A percentile compares a stretch with the other conserved stretches of the same genome.
Conservation (phyloP, 2,113 vertebrate genomes). For the Amblyornis subalaris region DNA sequence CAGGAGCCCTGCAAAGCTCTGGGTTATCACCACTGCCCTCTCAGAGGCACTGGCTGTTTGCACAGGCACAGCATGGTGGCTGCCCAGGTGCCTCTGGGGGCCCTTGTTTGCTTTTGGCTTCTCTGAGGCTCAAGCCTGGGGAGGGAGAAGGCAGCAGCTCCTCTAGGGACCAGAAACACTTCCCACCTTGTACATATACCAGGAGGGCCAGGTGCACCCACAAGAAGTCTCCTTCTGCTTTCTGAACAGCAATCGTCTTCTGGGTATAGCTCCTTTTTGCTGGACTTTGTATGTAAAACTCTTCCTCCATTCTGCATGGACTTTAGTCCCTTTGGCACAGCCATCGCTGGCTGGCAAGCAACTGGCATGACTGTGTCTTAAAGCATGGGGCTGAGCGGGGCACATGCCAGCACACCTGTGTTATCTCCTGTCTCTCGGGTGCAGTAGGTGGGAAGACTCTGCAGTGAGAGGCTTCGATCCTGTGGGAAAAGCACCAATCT, state of each 20-base stretch:
- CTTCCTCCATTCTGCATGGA: rapidly evolving
- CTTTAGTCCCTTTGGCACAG: neutral
- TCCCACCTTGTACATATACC: neutral
- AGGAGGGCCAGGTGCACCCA: neutral
- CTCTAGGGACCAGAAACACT: neutral
- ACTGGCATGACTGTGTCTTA: neutral
- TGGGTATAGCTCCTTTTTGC: neutral
- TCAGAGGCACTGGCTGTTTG: neutral
- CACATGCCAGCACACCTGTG: neutral
- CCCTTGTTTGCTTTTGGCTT: neutral
- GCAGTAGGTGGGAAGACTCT: neutral
- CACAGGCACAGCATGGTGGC: neutral
- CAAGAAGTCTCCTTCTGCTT: neutral
- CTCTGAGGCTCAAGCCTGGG: neutral
- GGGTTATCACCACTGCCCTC: neutral
- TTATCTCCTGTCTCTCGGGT: neutral
- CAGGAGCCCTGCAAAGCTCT: neutral
- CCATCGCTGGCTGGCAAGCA: neutral
- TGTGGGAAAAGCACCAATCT: neutral
- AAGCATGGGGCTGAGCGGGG: rapidly evolving
- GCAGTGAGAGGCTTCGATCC: rapidly evolving
- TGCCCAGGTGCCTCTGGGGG: rapidly evolving
- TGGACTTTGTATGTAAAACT: neutral
- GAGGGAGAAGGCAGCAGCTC: neutral
- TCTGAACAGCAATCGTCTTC: neutral